Conservation (phyloP, 53 echinoderm and acorn worm species). For the Echinometra lucunter region DNA sequence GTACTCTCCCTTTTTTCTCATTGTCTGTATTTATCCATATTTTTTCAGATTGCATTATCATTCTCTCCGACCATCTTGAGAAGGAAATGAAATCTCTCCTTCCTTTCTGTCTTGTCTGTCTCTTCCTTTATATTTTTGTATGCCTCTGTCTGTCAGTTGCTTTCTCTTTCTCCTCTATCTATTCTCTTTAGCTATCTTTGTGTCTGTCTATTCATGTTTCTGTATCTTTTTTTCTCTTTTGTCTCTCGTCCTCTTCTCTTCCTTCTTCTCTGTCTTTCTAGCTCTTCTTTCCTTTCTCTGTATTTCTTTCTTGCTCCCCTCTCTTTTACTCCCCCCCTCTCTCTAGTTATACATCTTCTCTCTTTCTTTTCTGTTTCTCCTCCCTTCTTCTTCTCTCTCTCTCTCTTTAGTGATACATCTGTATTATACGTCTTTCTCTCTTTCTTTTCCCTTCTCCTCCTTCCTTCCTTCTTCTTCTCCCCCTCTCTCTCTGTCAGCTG, state of each 20-base stretch:
- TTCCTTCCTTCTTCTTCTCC: not conserved
- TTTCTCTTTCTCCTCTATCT: not conserved
- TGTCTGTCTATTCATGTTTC: not conserved
- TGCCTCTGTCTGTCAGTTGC: not conserved
- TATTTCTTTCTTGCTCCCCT: not conserved
- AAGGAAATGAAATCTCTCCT: too few relatives aligned
- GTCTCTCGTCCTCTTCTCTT: not conserved
- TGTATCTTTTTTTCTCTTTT: not conserved
- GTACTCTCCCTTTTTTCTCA: too few relatives aligned
- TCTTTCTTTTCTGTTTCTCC: not conserved
- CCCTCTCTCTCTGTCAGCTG: not conserved
- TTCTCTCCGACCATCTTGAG: not conserved
- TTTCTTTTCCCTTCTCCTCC: not conserved
- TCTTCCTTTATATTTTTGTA: too few relatives aligned
- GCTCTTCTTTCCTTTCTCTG: not conserved
- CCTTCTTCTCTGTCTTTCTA: not conserved
- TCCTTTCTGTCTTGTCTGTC: too few relatives aligned
- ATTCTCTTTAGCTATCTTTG: not conserved
- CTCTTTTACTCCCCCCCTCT: not conserved
- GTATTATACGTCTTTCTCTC: not conserved
- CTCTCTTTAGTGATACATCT: not conserved
- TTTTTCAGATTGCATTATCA: too few relatives aligned
- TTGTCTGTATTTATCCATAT: too few relatives aligned
- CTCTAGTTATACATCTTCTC: not conserved
- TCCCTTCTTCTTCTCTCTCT: not conserved